A percentile compares a stretch with the other conserved stretches of the same genome.
Evolutionary conservation across 2,797 vertebrate genomes (phyloP).

Genomic region (Okamejei kenojei): DNA sequence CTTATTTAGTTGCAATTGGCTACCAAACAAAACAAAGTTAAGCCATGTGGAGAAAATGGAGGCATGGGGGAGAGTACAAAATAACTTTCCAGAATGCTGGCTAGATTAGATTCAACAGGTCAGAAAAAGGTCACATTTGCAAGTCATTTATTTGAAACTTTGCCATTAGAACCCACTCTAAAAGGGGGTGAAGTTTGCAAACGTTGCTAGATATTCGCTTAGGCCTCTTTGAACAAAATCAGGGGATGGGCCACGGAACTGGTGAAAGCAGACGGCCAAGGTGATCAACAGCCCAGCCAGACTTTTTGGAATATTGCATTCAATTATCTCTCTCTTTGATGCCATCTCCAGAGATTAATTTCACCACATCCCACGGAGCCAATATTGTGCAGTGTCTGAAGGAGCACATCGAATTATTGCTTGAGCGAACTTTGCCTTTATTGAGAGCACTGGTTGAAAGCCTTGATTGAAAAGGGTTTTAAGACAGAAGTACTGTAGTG

Average conservation of each 20-base stretch:
- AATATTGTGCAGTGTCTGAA: not conserved
- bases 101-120: no score
- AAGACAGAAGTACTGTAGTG: not conserved
- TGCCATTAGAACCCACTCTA: not conserved
- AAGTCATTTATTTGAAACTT: not conserved
- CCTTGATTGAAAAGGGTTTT: not conserved
- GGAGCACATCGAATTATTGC: not conserved
- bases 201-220: not conserved
- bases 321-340: not conserved
- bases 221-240: not conserved
- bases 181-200: no score
- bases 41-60: not conserved
- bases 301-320: not conserved
- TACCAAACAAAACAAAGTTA: no score
- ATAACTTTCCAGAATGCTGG: no score
- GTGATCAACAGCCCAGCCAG: no score
- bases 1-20: no score
- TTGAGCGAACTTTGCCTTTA: not conserved
- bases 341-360: not conserved
- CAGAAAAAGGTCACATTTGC: not conserved
- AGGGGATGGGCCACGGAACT: not conserved
- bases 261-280: not conserved
- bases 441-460: not conserved
- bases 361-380: not conserved
- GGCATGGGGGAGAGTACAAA: no score